Percentiles rank a stretch among this genome's conserved stretches.
These are phyloP conservation scores for Sminthopsis crassicaudata DNA, from an alignment of 2,113 vertebrate genomes.

Conservation along the genomic window DNA sequence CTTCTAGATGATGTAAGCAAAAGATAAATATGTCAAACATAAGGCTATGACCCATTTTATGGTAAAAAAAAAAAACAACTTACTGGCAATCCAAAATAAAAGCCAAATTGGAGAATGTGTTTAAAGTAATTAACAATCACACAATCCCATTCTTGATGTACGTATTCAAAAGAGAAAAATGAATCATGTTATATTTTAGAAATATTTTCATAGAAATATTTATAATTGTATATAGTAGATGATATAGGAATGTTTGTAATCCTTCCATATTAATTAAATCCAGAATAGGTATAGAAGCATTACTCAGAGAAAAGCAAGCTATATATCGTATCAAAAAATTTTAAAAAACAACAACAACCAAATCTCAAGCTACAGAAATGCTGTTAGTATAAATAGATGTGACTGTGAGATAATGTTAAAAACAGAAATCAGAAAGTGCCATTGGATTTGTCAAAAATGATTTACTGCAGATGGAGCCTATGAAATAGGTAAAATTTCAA, in stretches of 20 bases:
- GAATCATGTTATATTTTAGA: background rate
- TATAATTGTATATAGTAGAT: background rate
- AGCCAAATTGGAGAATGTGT: background rate
- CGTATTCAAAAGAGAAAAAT: background rate
- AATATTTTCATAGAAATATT: background rate
- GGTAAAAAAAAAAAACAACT: background rate
- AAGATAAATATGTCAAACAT: background rate
- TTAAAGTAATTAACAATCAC: background rate
- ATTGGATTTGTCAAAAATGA: background rate
- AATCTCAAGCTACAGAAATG: background rate
- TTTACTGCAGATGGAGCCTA: background rate
- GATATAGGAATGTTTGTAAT: background rate
- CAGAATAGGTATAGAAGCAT: too few relatives aligned
- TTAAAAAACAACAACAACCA: background rate
- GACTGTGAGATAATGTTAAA: background rate
- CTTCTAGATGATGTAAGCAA: background rate
- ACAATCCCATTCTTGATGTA: background rate
- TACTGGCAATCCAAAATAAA: background rate
- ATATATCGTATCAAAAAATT: too few relatives aligned
- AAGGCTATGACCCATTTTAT: background rate
- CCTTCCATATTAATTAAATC: too few relatives aligned
- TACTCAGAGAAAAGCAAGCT: too few relatives aligned
- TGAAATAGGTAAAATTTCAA: background rate
- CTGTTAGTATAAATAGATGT: background rate
- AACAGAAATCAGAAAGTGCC: background rate